These are phyloP conservation scores for Coluber constrictor DNA, from an alignment of 2,797 vertebrate species.

Conservation along the genomic window DNA sequence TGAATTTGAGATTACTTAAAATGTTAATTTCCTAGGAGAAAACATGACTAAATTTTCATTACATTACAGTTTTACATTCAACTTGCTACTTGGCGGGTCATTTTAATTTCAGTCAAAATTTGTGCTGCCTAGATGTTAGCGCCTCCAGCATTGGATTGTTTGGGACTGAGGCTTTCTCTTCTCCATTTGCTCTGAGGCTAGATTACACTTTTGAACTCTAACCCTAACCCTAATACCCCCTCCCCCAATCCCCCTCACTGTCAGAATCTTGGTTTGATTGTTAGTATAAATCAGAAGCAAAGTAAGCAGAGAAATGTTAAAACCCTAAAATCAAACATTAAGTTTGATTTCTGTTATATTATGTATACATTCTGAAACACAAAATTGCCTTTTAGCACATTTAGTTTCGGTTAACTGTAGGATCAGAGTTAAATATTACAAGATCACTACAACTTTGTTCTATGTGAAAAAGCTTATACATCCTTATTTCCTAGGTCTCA, in stretches of 20 bases:
- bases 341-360: not conserved
- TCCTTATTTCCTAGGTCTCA: not conserved
- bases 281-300: not conserved
- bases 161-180: not conserved
- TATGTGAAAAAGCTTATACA: not conserved
- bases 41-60: not conserved
- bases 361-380: not conserved
- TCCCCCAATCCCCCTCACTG: not conserved
- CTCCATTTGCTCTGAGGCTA: not conserved
- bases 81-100: not conserved
- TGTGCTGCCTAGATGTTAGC: not conserved
- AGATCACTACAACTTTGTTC: not conserved
- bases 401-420: not conserved
- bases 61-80: not conserved
- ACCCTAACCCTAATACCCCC: not conserved
- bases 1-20: not conserved
- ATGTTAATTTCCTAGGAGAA: not conserved
- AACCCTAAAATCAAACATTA: not conserved
- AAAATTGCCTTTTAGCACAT: constrained; percentile 8
- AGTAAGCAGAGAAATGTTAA: not conserved
- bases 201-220: not conserved
- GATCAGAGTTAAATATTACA: not conserved
- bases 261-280: not conserved
- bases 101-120: not conserved
- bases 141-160: not conserved